phyloP scores from a whole-genome alignment of 2,888 invertebrate genomes.

The Xestoiulus laeticollis region DNA sequence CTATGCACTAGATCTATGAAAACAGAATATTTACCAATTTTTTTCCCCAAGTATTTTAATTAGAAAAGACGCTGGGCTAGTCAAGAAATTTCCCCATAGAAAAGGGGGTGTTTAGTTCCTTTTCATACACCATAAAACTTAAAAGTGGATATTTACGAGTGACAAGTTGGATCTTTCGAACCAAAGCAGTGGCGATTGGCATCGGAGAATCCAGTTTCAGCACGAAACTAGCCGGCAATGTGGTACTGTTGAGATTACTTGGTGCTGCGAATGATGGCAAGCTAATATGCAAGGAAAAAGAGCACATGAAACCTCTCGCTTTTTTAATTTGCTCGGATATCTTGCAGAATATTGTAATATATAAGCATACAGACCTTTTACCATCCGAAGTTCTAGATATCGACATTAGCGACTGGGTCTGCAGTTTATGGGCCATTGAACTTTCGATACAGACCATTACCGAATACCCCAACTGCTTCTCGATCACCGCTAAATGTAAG shows the following conservation, averaged over 20 bases:
- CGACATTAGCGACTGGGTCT: constrained; percentile 67
- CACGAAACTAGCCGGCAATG: constrained; percentile 90
- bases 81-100: no score
- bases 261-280: constrained; percentile 82
- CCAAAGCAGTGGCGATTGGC: constrained; percentile 82
- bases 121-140: neutral
- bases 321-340: neutral
- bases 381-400: constrained; percentile 73
- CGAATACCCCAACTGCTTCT: constrained; percentile 80
- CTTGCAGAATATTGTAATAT: neutral
- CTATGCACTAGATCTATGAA: no score
- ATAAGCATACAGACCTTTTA: constrained; percentile 71
- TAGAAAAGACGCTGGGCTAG: no score
- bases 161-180: constrained; percentile 72
- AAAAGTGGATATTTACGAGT: constrained; percentile 61
- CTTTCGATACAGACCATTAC: constrained; percentile 92
- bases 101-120: neutral
- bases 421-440: constrained; percentile 84
- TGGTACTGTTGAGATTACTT: constrained; percentile 84
- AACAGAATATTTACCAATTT: no score
- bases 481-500: constrained; percentile 65
- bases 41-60: no score
- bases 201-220: constrained; percentile 83
- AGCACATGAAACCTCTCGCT: neutral
- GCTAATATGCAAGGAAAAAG: constrained; percentile 64